Evolutionary conservation across 2,113 vertebrate genomes (phyloP), one percentile per base, ranked within the genome.

Genomic region (Puntigrus tetrazona): DNA sequence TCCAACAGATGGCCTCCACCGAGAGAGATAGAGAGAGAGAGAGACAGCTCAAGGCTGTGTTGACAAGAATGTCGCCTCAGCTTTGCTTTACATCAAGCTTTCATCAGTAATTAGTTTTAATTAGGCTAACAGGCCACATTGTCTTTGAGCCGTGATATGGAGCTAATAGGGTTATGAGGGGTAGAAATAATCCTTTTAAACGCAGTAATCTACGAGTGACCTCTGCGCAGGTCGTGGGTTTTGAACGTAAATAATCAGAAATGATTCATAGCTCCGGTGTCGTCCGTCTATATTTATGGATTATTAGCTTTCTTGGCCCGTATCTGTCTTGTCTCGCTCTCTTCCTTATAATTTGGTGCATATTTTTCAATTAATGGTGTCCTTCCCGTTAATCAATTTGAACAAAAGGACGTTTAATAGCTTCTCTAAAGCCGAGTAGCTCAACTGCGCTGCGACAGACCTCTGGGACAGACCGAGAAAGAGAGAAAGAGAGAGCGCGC

Each of bases 101-200:
- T 93, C 89, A 91, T 93, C 89, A 90, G 89, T 92, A 91, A 93
- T 93, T 92, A 93, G 88, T 85, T 88, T 89, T 92, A 91, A 93
- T 93, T 93, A 92, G 89, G 84, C 89, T 92, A 92, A 92, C 91
- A 91, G 88, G 86, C 85, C 76, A 31, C 83, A 90, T 85, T 88
- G 86, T 89, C 88, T 92, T 91, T 88, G 89, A 69, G 84, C 86
- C n/a, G 10, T 87, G 85, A 92, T 88, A 78, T 83, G 86, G 86
- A 83, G 88, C 87, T 36, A 90, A 89, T 91, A 90, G 81, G 87
- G 86, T 91, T 91, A 88, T 85, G 34, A 80, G 65, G 86, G 89
- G 83, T 88, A 85, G 81, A 90, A 88, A 90, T 87, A 92, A 93
- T 91, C 88, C 78, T 85, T 88, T 81, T 83, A 88, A 90, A 88